These are phyloP conservation scores for Asteroscopus sphinx DNA, from an alignment of 2,888 invertebrate species.

Conservation along the genomic window DNA sequence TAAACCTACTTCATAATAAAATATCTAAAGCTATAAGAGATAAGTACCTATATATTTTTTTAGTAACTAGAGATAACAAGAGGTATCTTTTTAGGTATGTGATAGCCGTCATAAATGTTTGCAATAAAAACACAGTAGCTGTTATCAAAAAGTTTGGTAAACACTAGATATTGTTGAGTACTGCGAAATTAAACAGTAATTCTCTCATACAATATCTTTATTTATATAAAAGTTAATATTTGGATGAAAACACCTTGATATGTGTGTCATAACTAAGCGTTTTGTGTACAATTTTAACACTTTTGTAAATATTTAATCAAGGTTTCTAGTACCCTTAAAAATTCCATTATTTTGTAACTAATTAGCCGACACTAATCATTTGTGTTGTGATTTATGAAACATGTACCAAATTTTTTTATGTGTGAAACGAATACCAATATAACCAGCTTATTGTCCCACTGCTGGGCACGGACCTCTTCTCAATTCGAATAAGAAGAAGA, in stretches of 20 bases:
- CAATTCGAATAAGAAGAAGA: too few species aligned
- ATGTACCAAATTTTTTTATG: too few species aligned
- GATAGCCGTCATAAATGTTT: constrained; percentile 32
- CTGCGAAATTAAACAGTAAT: constrained; percentile 16
- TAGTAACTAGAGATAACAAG: constrained; percentile 14
- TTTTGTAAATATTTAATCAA: background rate
- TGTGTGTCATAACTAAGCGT: background rate
- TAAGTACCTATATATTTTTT: constrained; percentile 6
- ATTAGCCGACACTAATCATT: background rate
- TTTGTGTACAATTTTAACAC: background rate
- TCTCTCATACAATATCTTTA: background rate
- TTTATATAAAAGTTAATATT: constrained; percentile 12
- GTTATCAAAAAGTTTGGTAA: constrained; percentile 47
- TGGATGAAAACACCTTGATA: constrained; percentile 13
- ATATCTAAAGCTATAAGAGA: background rate
- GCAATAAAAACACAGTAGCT: constrained; percentile 23
- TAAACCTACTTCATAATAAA: constrained; percentile 4
- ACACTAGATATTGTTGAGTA: constrained; percentile 26
- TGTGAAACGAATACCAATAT: too few species aligned
- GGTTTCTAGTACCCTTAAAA: background rate
- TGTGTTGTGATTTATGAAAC: too few species aligned
- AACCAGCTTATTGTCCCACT: too few species aligned
- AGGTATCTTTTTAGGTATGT: constrained; percentile 3
- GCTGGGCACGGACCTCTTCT: too few species aligned
- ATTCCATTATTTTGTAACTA: background rate